Evolutionary conservation across 2,113 vertebrate species (phyloP).

Genomic region (Apaloderma vittatum): DNA sequence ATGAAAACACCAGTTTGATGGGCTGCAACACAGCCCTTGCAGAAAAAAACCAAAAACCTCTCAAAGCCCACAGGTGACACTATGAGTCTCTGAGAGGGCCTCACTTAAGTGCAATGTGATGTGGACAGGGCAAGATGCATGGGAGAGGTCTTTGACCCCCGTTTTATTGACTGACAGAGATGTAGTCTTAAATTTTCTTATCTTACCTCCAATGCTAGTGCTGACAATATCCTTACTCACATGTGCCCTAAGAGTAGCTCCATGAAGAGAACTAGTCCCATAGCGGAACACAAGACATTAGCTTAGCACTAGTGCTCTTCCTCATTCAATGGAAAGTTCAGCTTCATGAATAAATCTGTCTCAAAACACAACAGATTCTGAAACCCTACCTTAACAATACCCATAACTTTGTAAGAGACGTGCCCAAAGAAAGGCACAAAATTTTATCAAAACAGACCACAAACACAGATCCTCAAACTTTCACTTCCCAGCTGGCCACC

Average conservation of each 20-base stretch:
- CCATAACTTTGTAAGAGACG: not conserved
- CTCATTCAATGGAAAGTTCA: not conserved
- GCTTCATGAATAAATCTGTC: not conserved
- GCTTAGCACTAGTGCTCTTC: not conserved
- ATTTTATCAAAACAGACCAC: not conserved
- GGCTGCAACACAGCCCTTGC: not conserved
- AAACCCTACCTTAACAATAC: not conserved
- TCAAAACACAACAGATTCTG: not conserved
- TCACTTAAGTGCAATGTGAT: not conserved
- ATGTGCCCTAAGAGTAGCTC: not conserved
- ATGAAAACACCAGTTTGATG: not conserved
- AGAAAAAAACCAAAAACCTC: not conserved
- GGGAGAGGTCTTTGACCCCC: not conserved
- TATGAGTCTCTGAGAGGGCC: not conserved
- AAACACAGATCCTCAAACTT: not conserved
- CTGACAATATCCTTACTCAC: not conserved
- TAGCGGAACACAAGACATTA: accelerated
- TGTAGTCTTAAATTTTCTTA: not conserved
- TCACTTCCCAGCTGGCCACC: not conserved
- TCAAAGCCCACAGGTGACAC: not conserved
- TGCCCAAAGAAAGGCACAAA: not conserved
- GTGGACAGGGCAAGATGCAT: not conserved
- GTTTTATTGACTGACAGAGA: not conserved
- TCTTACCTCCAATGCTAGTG: not conserved
- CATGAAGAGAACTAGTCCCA: not conserved